A percentile compares a stretch with the other conserved stretches of the same genome.
These are phyloP conservation scores for Apamea crenata DNA, from an alignment of 2,888 invertebrate species.

Conservation along the genomic window DNA sequence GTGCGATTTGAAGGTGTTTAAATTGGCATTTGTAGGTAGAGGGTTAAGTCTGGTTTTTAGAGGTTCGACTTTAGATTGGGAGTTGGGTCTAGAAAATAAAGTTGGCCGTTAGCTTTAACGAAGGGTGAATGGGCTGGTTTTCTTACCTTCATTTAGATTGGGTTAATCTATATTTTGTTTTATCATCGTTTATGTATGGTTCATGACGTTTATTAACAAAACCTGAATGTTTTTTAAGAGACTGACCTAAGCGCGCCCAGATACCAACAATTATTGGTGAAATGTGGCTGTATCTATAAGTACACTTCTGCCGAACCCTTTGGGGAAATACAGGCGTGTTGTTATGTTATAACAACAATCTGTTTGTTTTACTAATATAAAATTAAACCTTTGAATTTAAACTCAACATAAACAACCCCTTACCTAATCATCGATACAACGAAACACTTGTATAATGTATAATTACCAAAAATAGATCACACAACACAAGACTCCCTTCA, in stretches of 20 bases:
- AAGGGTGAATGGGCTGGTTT: background rate
- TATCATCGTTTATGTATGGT: background rate
- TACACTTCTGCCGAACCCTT: background rate
- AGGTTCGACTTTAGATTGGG: constrained; percentile 12
- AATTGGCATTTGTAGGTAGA: constrained; percentile 34
- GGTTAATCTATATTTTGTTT: background rate
- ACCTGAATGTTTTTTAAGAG: background rate
- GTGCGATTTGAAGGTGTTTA: constrained; percentile 31
- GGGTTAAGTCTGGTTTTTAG: constrained; percentile 7
- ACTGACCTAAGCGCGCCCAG: background rate
- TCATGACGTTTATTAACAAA: background rate
- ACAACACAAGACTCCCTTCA: constrained; percentile 1
- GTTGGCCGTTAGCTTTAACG: background rate
- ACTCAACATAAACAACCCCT: background rate
- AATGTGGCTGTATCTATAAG: background rate
- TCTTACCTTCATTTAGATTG: background rate
- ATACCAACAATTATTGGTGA: background rate
- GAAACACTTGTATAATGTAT: background rate
- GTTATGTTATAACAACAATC: background rate
- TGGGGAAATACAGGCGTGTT: background rate
- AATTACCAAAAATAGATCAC: constrained; percentile 7
- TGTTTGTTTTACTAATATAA: background rate
- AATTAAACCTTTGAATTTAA: background rate
- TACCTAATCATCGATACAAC: background rate
- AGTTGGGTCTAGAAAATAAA: background rate